Conservation (phyloP, 2,888 invertebrate species). For the Malthinus seriepunctatus region DNA sequence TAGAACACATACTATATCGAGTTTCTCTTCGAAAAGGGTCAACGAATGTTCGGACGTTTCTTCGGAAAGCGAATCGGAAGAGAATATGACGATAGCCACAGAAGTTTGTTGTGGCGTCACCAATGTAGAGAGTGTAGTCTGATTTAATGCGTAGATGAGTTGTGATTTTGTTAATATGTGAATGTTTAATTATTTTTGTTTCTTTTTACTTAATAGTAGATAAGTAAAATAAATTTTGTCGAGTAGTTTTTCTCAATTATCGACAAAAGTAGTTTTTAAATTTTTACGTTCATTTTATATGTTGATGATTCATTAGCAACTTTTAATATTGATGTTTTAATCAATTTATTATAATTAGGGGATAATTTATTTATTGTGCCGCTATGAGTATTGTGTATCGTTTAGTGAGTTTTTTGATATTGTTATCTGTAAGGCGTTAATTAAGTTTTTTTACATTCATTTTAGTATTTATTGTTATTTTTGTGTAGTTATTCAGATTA, state of each 20-base stretch:
- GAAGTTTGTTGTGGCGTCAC: conserved; percentile 50
- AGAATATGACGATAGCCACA: conserved; percentile 62
- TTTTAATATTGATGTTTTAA: conserved; percentile 15
- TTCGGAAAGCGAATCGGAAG: conserved; percentile 65
- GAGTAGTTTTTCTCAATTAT: background rate
- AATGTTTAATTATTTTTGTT: conserved; percentile 4
- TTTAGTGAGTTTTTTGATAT: conserved; percentile 8
- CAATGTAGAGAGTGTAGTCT: conserved; percentile 47
- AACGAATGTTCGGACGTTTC: conserved; percentile 56
- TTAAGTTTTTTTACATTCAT: conserved; percentile 5
- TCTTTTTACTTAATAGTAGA: background rate
- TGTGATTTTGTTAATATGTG: conserved; percentile 13
- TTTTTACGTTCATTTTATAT: background rate
- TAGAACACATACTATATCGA: conserved; percentile 43
- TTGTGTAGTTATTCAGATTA: too few species aligned
- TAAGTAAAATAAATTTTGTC: background rate
- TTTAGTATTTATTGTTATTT: too few species aligned
- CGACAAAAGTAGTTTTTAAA: background rate
- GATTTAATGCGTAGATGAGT: conserved; percentile 33
- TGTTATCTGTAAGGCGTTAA: background rate
- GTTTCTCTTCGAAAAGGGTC: conserved; percentile 33
- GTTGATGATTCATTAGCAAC: background rate
- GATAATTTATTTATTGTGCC: conserved; percentile 2
- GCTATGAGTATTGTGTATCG: conserved; percentile 10
- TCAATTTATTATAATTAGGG: background rate